phyloP scores from a whole-genome alignment of 1,140 invertebrate species.

The Aporrectodea caliginosa region DNA sequence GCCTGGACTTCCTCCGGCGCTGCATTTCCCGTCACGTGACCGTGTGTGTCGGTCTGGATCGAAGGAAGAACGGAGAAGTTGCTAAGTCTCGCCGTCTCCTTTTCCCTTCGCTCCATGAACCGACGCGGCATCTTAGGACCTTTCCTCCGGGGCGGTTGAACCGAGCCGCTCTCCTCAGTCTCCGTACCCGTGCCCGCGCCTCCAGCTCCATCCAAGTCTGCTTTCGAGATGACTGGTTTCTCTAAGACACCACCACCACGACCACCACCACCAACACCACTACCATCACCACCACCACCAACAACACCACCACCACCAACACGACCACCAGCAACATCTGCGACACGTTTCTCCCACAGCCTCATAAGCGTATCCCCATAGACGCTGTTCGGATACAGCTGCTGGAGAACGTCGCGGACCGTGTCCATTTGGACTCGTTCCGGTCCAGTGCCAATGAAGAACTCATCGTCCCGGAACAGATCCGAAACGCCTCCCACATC shows the following conservation, averaged over 20 bases:
- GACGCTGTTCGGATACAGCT: slow-evolving; percentile 48
- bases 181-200: too few species aligned
- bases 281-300: too few species aligned
- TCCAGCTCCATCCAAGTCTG: too few species aligned
- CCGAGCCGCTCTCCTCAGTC: too few species aligned
- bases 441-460: slow-evolving; percentile 48
- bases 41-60: not conserved
- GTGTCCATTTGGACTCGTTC: slow-evolving; percentile 41
- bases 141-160: too few species aligned
- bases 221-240: too few species aligned
- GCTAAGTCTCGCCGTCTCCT: not conserved
- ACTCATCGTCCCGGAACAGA: slow-evolving; percentile 54
- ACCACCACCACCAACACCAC: too few species aligned
- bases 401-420: slow-evolving; percentile 50
- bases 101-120: not conserved
- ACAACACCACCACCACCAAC: too few species aligned
- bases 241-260: too few species aligned
- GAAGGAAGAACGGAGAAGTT: not conserved
- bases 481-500: slow-evolving; percentile 53
- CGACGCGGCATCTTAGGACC: not conserved
- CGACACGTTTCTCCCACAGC: slow-evolving; percentile 41
- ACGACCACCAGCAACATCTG: too few species aligned
- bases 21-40: too few species aligned
- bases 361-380: slow-evolving; percentile 46
- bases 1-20: too few species aligned